Evolutionary conservation across 2,888 invertebrate genomes (phyloP).

Genomic region (Oasisia sp.): DNA sequence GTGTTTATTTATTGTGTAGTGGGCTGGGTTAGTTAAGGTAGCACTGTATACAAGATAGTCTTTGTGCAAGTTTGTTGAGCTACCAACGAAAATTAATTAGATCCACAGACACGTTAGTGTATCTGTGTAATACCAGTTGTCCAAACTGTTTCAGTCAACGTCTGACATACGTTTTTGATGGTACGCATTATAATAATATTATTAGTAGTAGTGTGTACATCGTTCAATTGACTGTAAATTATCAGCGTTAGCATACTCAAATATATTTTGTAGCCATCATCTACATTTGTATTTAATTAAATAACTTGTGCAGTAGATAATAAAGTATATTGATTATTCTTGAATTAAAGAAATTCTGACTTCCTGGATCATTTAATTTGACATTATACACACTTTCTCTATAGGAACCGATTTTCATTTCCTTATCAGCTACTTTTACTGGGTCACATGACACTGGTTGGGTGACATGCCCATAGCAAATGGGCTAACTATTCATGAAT

Average conservation of each 20-base stretch:
- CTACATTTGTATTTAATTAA: background rate
- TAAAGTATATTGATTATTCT: background rate
- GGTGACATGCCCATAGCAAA: too few relatives aligned
- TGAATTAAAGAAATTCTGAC: too few relatives aligned
- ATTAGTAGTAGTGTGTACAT: background rate
- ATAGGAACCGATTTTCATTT: too few relatives aligned
- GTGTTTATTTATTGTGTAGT: background rate
- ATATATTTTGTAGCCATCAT: background rate
- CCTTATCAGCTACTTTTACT: too few relatives aligned
- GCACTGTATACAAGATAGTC: background rate
- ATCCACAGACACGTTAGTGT: background rate
- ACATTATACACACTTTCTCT: too few relatives aligned
- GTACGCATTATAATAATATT: background rate
- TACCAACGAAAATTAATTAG: background rate
- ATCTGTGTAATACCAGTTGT: background rate
- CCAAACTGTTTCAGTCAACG: background rate
- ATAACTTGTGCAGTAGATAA: background rate
- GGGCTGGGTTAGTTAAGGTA: background rate
- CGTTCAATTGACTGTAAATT: background rate
- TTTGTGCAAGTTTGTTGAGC: background rate
- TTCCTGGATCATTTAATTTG: too few relatives aligned
- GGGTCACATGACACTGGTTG: too few relatives aligned
- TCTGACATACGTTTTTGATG: background rate
- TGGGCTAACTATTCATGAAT: too few relatives aligned
- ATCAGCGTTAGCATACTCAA: background rate